phyloP scores from a whole-genome alignment of 2,797 vertebrate genomes.

The Ctenosaura bakeri region DNA sequence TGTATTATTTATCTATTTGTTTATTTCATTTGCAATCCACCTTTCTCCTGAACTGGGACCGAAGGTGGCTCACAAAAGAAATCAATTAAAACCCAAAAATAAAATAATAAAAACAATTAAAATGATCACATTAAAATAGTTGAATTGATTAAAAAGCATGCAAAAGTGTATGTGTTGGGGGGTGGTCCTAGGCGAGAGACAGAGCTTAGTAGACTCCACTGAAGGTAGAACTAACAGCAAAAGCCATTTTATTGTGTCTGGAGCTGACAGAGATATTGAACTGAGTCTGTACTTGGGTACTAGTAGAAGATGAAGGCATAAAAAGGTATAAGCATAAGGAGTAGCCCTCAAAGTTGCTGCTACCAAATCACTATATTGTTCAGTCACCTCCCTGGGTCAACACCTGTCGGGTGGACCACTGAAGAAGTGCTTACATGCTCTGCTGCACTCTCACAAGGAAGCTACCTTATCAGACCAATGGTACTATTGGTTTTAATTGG shows the following conservation, averaged over 20 bases:
- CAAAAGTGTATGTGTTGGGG: too few relatives aligned
- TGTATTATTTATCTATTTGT: too few relatives aligned
- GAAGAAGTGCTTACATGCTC: neutral
- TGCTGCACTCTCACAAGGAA: neutral
- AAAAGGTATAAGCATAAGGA: neutral
- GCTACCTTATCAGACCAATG: too few relatives aligned
- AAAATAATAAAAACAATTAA: too few relatives aligned
- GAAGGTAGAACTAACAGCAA: neutral
- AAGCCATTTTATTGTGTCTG: neutral
- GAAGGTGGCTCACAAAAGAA: too few relatives aligned
- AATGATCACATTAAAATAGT: too few relatives aligned
- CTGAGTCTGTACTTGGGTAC: neutral
- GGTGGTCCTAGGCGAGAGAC: neutral
- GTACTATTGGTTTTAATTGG: too few relatives aligned
- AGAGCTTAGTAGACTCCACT: neutral
- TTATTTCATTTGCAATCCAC: too few relatives aligned
- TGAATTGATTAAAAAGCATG: too few relatives aligned
- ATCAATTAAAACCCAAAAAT: too few relatives aligned
- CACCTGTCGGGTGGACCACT: neutral
- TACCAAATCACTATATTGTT: neutral
- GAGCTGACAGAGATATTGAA: neutral
- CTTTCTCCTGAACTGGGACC: too few relatives aligned
- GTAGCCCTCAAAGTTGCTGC: neutral
- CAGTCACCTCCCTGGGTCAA: neutral
- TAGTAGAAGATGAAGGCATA: neutral